These are phyloP conservation scores for Autographa pulchrina DNA, from an alignment of 2,888 invertebrate species.

Conservation along the genomic window DNA sequence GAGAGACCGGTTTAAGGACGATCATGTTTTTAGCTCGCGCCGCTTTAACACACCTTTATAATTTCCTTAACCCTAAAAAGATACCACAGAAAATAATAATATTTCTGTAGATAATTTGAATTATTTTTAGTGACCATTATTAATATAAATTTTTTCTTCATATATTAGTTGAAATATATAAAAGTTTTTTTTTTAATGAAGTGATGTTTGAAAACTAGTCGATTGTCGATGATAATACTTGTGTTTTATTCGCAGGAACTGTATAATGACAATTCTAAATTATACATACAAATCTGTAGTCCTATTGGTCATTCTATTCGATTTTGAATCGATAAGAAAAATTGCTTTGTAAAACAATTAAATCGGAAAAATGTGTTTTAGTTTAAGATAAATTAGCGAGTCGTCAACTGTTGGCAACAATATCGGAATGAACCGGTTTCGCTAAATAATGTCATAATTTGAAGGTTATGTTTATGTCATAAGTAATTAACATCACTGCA, in stretches of 20 bases:
- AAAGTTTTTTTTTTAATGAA: constrained; percentile 26
- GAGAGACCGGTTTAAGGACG: no score
- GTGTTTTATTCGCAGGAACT: constrained; percentile 23
- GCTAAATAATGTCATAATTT: constrained; percentile 15
- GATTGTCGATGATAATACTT: constrained; percentile 34
- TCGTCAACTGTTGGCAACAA: not conserved
- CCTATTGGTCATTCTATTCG: not conserved
- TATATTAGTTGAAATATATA: constrained; percentile 19
- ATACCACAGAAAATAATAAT: not conserved
- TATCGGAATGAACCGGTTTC: not conserved
- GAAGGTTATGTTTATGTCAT: constrained; percentile 21
- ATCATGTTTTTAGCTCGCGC: not conserved
- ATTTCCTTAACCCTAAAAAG: not conserved
- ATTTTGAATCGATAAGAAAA: constrained; percentile 6
- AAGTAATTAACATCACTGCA: constrained; percentile 37
- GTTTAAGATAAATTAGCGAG: constrained; percentile 28
- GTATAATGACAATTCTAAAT: constrained; percentile 28
- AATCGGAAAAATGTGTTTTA: constrained; percentile 9
- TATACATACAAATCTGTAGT: constrained; percentile 46
- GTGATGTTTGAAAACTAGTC: constrained; percentile 49
- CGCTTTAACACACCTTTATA: not conserved
- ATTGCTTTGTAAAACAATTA: constrained; percentile 8
- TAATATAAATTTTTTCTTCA: constrained; percentile 11
- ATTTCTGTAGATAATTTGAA: constrained; percentile 10
- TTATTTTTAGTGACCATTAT: constrained; percentile 13